phyloP scores from a whole-genome alignment of 1,140 invertebrate genomes.

The Cotesia glomerata region DNA sequence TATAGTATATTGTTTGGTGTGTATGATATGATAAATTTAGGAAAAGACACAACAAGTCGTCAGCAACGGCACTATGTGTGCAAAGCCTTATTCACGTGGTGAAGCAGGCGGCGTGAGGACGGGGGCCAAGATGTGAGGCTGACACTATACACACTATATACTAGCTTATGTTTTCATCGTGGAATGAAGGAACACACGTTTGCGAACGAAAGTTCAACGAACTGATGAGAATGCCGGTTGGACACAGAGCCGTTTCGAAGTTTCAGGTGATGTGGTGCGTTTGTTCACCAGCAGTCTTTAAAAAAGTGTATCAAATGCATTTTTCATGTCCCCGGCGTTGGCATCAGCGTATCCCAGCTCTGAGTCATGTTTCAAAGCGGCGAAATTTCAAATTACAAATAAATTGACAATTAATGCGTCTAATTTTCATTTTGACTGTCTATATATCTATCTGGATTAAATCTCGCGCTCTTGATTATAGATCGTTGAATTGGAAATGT shows the following conservation, averaged over 20 bases:
- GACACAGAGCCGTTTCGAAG: constrained; percentile 6
- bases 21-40: too few species aligned
- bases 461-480: not conserved
- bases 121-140: not conserved
- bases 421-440: too few species aligned
- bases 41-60: too few species aligned
- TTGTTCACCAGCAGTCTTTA: not conserved
- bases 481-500: constrained; percentile 9
- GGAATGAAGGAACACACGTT: not conserved
- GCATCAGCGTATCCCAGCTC: too few species aligned
- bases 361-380: not conserved
- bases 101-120: too few species aligned
- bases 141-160: not conserved
- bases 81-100: too few species aligned
- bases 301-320: not conserved
- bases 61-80: too few species aligned
- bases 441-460: too few species aligned
- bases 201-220: constrained; percentile 12
- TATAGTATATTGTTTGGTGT: too few species aligned
- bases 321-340: too few species aligned
- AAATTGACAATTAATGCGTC: too few species aligned
- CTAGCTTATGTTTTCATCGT: not conserved
- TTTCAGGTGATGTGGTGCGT: constrained; percentile 1
- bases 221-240: constrained; percentile 10
- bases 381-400: too few species aligned